phyloP scores from a whole-genome alignment of 2,888 invertebrate species.

The Cheilosia variabilis region DNA sequence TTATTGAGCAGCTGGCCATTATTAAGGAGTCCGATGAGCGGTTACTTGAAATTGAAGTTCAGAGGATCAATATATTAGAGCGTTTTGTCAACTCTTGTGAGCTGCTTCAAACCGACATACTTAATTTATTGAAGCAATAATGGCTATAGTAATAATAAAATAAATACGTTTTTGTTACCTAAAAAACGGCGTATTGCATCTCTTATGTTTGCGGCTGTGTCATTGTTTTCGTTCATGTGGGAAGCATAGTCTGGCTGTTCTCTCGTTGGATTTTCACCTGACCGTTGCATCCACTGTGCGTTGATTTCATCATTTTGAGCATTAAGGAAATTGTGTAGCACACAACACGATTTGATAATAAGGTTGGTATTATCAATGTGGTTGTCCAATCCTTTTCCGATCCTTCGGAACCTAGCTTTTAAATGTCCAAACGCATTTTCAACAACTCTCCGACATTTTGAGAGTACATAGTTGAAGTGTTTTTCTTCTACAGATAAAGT shows the following conservation, averaged over 20 bases:
- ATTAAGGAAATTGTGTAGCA: slow-evolving; percentile 50
- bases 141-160: neutral
- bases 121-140: neutral
- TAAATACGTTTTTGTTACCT: neutral
- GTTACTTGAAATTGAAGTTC: neutral
- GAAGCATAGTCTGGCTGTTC: neutral
- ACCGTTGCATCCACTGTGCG: slow-evolving; percentile 1
- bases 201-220: neutral
- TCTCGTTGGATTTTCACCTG: neutral
- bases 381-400: slow-evolving; percentile 54
- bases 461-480: slow-evolving; percentile 35
- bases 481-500: neutral
- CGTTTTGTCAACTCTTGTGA: neutral
- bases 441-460: slow-evolving; percentile 34
- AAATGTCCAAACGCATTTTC: slow-evolving; percentile 24
- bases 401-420: slow-evolving; percentile 48
- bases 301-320: slow-evolving; percentile 30
- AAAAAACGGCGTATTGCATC: neutral
- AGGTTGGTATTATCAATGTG: slow-evolving; percentile 26
- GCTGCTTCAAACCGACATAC: neutral
- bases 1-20: too few species aligned
- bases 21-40: neutral
- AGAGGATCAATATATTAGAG: neutral
- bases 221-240: neutral
- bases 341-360: slow-evolving; percentile 45